phyloP scores from a whole-genome alignment of 2,888 invertebrate species.

The Choreutis nemorana region DNA sequence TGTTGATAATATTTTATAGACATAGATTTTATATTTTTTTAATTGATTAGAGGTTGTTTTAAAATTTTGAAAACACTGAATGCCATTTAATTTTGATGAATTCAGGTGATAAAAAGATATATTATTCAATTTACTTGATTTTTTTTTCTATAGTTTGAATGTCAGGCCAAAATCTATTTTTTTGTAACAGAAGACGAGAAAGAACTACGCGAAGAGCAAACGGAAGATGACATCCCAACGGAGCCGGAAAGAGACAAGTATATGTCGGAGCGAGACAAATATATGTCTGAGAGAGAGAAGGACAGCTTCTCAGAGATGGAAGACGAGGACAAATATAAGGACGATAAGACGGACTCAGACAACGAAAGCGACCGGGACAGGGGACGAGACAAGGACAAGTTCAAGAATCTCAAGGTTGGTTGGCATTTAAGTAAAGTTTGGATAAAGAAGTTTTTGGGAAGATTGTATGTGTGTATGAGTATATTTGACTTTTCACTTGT shows the following conservation, averaged over 20 bases:
- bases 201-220: constrained; percentile 37
- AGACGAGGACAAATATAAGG: constrained; percentile 55
- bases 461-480: too few species aligned
- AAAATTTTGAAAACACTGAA: too few species aligned
- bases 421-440: too few species aligned
- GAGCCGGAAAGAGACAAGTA: constrained; percentile 16
- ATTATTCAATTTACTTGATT: too few species aligned
- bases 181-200: constrained; percentile 34
- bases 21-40: too few species aligned
- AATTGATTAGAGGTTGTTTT: too few species aligned
- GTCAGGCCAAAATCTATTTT: not conserved
- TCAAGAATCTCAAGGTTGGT: constrained; percentile 49
- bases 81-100: too few species aligned
- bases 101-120: too few species aligned
- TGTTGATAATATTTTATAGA: too few species aligned
- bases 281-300: constrained; percentile 44
- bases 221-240: constrained; percentile 35
- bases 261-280: constrained; percentile 20
- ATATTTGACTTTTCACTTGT: not conserved
- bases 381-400: constrained; percentile 31
- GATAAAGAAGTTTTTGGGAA: too few species aligned
- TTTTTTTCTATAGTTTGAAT: too few species aligned
- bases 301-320: constrained; percentile 61
- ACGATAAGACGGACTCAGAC: constrained; percentile 47
- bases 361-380: constrained; percentile 50